These are phyloP conservation scores for Vanessa atalanta DNA, from an alignment of 1,140 invertebrate species.

Conservation along the genomic window DNA sequence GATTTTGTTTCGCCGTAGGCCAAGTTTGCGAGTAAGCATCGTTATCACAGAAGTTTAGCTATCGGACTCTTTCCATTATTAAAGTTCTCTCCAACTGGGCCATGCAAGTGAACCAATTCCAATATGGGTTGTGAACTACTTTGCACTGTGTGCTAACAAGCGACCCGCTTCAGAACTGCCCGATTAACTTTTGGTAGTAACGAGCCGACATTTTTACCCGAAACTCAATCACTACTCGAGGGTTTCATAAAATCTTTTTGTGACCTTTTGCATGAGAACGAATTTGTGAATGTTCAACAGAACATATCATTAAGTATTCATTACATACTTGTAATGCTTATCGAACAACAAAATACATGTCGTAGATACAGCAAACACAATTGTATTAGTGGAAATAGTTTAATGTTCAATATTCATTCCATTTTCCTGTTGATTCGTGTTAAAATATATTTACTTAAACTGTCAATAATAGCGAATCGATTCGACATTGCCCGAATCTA, in stretches of 20 bases:
- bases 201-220: neutral
- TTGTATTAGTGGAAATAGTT: too few species aligned
- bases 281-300: too few species aligned
- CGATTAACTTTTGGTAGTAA: slow-evolving; percentile 29
- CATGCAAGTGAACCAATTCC: slow-evolving; percentile 50
- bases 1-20: slow-evolving; percentile 9
- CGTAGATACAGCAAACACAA: too few species aligned
- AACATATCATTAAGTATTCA: too few species aligned
- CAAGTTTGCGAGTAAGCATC: slow-evolving; percentile 55
- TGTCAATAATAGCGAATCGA: too few species aligned
- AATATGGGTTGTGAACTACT: slow-evolving; percentile 49
- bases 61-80: slow-evolving; percentile 64
- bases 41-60: slow-evolving; percentile 59
- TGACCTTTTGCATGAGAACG: too few species aligned
- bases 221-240: neutral
- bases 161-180: slow-evolving; percentile 24
- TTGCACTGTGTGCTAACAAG: slow-evolving; percentile 34
- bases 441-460: too few species aligned
- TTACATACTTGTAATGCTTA: too few species aligned
- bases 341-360: too few species aligned
- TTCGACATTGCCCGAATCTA: too few species aligned
- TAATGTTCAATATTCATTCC: too few species aligned
- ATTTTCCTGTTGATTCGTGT: too few species aligned
- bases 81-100: slow-evolving; percentile 65
- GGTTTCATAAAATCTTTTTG: neutral